These are phyloP conservation scores for Lepeophtheirus nordmannii DNA, from an alignment of 2,888 invertebrate species.

Conservation along the genomic window DNA sequence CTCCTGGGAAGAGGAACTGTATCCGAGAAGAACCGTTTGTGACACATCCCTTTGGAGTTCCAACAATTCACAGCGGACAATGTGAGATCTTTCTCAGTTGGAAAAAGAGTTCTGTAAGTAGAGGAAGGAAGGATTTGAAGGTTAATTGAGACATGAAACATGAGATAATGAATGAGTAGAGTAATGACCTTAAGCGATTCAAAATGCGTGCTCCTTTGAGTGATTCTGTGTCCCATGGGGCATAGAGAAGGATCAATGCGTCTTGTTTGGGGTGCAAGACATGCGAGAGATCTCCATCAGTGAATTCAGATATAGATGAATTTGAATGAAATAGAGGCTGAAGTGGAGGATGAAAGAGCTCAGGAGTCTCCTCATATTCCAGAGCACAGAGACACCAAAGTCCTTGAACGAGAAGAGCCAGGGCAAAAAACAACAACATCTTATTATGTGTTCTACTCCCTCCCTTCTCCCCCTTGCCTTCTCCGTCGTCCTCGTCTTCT, in stretches of 20 bases:
- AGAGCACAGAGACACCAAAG: not conserved
- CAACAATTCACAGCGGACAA: not conserved
- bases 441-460: not conserved
- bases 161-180: not conserved
- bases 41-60: not conserved
- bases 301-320: not conserved
- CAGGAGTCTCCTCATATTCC: not conserved
- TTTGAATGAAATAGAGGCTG: not conserved
- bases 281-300: not conserved
- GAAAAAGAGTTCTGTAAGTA: not conserved
- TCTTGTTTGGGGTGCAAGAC: not conserved
- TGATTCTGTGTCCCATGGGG: not conserved
- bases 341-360: not conserved
- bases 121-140: not conserved
- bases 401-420: not conserved
- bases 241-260: not conserved
- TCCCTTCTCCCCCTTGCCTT: not conserved
- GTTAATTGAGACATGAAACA: not conserved
- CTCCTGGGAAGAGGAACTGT: not conserved
- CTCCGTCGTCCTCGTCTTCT: conserved; percentile 2
- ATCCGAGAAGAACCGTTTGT: not conserved
- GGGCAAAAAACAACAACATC: not conserved
- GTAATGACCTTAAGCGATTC: not conserved
- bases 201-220: not conserved
- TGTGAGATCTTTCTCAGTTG: not conserved